phyloP scores from a whole-genome alignment of 2,113 vertebrate genomes.

The Paramormyrops kingsleyae region DNA sequence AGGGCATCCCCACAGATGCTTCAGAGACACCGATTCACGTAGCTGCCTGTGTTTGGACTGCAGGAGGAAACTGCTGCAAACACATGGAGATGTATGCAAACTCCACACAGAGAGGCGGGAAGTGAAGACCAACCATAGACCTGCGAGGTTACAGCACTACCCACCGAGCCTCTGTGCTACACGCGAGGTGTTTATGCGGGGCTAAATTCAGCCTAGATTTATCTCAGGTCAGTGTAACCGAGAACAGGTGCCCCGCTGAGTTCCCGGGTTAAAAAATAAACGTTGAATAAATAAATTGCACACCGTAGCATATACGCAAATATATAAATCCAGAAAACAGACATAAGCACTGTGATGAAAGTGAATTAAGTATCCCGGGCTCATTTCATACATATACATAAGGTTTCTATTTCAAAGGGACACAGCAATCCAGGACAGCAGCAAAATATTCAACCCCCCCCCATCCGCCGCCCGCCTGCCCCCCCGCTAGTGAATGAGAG shows the following conservation, averaged over 20 bases:
- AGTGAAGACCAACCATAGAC: neutral
- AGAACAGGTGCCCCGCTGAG: neutral
- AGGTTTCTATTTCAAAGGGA: slow-evolving; percentile 6
- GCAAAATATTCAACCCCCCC: neutral
- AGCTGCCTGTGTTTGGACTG: neutral
- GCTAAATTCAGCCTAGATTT: neutral
- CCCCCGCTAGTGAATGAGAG: neutral
- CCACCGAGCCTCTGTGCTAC: neutral
- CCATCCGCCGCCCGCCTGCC: too few relatives aligned
- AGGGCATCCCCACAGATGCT: neutral
- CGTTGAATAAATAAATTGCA: neutral
- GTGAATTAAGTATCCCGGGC: neutral
- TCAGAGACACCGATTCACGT: neutral
- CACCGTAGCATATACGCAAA: neutral
- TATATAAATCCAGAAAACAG: neutral
- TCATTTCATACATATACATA: neutral
- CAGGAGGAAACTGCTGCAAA: neutral
- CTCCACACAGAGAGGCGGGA: neutral
- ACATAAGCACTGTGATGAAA: neutral
- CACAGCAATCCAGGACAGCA: neutral
- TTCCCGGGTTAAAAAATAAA: neutral
- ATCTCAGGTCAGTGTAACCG: neutral
- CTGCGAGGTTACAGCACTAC: neutral
- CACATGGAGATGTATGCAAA: neutral
- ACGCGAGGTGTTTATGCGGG: neutral